phyloP scores from a whole-genome alignment of 64 coral and sea anemone genomes.

The Actinia equina region DNA sequence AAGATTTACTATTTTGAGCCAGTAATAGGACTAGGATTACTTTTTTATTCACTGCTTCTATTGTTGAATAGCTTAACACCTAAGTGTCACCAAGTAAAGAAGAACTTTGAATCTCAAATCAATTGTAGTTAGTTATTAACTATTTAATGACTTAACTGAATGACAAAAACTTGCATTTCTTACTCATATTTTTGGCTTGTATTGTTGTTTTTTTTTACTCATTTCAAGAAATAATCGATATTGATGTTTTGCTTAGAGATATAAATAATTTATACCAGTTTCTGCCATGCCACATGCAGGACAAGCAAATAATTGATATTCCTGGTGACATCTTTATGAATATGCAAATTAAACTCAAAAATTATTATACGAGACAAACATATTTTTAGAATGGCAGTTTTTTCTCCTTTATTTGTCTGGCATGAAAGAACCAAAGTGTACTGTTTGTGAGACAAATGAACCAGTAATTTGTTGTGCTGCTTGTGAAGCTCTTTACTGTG shows the following conservation, averaged over 20 bases:
- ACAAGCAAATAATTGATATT: slow-evolving; percentile 6
- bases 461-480: slow-evolving; percentile 69
- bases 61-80: no score
- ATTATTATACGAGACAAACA: not conserved
- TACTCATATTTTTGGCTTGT: not conserved
- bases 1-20: not conserved
- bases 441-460: slow-evolving; percentile 57
- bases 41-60: no score
- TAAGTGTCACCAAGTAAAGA: no score
- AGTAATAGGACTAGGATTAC: not conserved
- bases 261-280: not conserved
- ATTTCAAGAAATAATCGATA: not conserved
- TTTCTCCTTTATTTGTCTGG: not conserved
- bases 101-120: no score
- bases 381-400: not conserved
- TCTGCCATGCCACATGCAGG: not conserved
- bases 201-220: not conserved
- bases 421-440: slow-evolving; percentile 62
- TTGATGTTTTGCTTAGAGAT: not conserved
- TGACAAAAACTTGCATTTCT: no score
- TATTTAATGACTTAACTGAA: no score
- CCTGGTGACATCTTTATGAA: not conserved
- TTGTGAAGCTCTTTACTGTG: slow-evolving; percentile 64
- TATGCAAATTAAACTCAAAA: not conserved
- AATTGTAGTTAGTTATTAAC: no score